Evolutionary conservation across 2,888 invertebrate genomes (phyloP).

Genomic region (Drosophila quinaria): DNA sequence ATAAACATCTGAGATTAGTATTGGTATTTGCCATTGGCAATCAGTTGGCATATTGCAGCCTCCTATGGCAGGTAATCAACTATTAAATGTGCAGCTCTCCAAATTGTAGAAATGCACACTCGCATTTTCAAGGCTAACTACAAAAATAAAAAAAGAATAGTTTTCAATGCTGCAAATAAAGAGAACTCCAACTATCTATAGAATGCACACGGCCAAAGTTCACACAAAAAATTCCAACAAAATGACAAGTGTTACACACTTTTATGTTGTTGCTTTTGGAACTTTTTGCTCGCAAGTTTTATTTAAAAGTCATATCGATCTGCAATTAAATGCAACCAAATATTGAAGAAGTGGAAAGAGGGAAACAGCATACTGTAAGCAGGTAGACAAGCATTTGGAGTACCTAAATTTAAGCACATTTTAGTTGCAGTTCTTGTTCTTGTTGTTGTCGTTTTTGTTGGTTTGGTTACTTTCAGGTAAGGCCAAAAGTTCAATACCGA

Average conservation of each 20-base stretch:
- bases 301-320: constrained; percentile 56
- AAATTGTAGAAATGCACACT: constrained; percentile 2
- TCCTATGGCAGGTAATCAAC: constrained; percentile 55
- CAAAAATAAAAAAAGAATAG: constrained; percentile 11
- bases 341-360: constrained; percentile 14
- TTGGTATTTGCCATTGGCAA: constrained; percentile 53
- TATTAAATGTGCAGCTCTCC: constrained; percentile 36
- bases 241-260: not conserved
- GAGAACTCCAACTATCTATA: constrained; percentile 1
- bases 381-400: constrained; percentile 8
- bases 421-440: constrained; percentile 11
- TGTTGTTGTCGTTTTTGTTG: constrained; percentile 10
- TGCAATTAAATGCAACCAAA: constrained; percentile 56
- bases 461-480: constrained; percentile 18
- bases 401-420: constrained; percentile 1
- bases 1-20: constrained; percentile 36
- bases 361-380: not conserved
- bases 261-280: not conserved
- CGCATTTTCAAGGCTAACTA: constrained; percentile 37
- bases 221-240: not conserved
- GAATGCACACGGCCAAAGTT: constrained; percentile 1
- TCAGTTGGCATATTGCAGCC: constrained; percentile 51
- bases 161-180: constrained; percentile 18
- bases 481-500: constrained; percentile 60
- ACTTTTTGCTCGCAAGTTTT: constrained; percentile 2